Conservation (phyloP, 2,888 invertebrate genomes). For the Panorpa germanica region DNA sequence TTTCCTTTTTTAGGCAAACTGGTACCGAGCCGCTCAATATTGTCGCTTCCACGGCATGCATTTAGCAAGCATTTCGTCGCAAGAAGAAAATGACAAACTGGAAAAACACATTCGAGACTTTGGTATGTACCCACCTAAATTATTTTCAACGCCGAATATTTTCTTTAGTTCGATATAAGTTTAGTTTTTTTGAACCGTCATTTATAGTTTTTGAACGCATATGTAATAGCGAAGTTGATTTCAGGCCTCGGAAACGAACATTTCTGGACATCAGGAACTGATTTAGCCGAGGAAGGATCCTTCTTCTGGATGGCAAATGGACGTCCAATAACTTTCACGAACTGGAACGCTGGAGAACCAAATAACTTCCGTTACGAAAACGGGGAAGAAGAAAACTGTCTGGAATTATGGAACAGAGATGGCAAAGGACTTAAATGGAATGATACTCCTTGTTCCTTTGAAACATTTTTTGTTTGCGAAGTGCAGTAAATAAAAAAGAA, state of each 20-base stretch:
- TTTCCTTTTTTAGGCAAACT: constrained; percentile 60
- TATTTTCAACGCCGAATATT: too few relatives aligned
- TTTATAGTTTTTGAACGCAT: too few relatives aligned
- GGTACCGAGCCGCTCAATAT: constrained; percentile 82
- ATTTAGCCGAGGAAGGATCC: constrained; percentile 75
- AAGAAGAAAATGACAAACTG: constrained; percentile 77
- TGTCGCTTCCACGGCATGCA: constrained; percentile 90
- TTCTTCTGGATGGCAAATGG: constrained; percentile 92
- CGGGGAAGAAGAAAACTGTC: constrained; percentile 81
- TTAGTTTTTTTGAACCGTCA: too few relatives aligned
- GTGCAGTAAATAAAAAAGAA: constrained; percentile 32
- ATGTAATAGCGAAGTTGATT: constrained; percentile 17
- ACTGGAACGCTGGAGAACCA: constrained; percentile 87
- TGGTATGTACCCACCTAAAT: too few relatives aligned
- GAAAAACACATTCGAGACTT: constrained; percentile 82
- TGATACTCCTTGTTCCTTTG: constrained; percentile 84
- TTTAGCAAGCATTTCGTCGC: constrained; percentile 72
- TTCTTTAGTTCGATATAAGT: too few relatives aligned
- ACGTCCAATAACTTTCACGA: constrained; percentile 72
- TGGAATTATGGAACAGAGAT: constrained; percentile 76
- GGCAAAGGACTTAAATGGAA: constrained; percentile 92
- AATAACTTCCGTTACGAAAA: constrained; percentile 89
- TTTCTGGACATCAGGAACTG: constrained; percentile 86
- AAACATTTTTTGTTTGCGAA: constrained; percentile 85
- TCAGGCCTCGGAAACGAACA: constrained; percentile 75